phyloP scores from a whole-genome alignment of 2,888 invertebrate genomes.

The Graphium colonna region DNA sequence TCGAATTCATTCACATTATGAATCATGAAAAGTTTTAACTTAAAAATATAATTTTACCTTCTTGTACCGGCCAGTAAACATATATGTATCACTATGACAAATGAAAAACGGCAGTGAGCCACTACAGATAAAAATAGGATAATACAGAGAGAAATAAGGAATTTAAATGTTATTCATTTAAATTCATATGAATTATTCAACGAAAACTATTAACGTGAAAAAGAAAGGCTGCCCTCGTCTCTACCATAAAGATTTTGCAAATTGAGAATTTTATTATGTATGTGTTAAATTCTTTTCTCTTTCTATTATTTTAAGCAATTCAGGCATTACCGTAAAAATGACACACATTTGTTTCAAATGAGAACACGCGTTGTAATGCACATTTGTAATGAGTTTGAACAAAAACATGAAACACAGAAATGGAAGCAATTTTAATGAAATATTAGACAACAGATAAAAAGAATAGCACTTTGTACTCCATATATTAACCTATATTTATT shows the following conservation, averaged over 20 bases:
- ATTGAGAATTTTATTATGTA: slow-evolving; percentile 62
- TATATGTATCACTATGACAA: slow-evolving; percentile 24
- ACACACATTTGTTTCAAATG: too few species aligned
- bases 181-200: slow-evolving; percentile 74
- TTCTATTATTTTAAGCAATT: neutral
- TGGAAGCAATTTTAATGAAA: too few species aligned
- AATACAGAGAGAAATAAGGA: slow-evolving; percentile 49
- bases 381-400: too few species aligned
- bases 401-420: too few species aligned
- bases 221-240: slow-evolving; percentile 59
- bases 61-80: slow-evolving; percentile 5
- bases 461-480: too few species aligned
- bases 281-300: slow-evolving; percentile 26
- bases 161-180: slow-evolving; percentile 75
- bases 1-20: too few species aligned
- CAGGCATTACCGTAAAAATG: neutral
- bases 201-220: slow-evolving; percentile 62
- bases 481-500: too few species aligned
- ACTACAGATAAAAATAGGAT: slow-evolving; percentile 27
- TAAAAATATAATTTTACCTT: slow-evolving; percentile 4
- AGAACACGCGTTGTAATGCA: too few species aligned
- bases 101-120: slow-evolving; percentile 30
- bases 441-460: too few species aligned
- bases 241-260: slow-evolving; percentile 47
- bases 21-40: too few species aligned